Percentiles rank a stretch among this genome's conserved stretches.
Conservation (phyloP, 2,797 vertebrate species). For the Pantherophis vulpinus region DNA sequence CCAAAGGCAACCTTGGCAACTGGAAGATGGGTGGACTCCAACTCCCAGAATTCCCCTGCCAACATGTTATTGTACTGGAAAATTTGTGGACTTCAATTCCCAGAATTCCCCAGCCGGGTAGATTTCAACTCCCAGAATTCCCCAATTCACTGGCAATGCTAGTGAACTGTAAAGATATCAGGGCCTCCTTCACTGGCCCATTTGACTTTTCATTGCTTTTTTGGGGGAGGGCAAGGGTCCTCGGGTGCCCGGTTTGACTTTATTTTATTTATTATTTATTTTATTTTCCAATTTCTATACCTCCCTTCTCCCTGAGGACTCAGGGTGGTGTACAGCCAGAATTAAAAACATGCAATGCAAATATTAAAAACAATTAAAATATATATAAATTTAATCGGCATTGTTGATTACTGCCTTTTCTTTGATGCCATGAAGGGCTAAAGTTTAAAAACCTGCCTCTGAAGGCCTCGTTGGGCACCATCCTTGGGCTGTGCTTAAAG, state of each 20-base stretch:
- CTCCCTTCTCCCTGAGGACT: too few species aligned
- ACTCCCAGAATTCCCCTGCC: not conserved
- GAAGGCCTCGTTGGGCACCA: not conserved
- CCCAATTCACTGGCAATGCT: too few species aligned
- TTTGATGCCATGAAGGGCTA: too few species aligned
- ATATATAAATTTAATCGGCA: too few species aligned
- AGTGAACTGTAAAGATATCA: not conserved
- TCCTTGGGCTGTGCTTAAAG: not conserved
- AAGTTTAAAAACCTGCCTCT: not conserved
- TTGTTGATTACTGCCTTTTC: not conserved
- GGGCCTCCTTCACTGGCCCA: not conserved
- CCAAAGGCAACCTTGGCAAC: not conserved
- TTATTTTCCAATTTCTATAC: too few species aligned
- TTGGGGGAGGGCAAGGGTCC: not conserved
- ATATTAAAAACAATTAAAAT: too few species aligned
- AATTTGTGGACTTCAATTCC: not conserved
- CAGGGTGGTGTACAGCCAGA: too few species aligned
- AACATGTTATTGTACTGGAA: not conserved
- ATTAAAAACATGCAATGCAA: too few species aligned
- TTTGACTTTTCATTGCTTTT: not conserved
- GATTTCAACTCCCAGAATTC: too few species aligned
- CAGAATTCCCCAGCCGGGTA: too few species aligned
- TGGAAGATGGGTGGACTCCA: not conserved
- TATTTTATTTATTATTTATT: too few species aligned
- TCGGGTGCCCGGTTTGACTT: not conserved